These are phyloP conservation scores for Pristis pectinata DNA, from an alignment of 2,797 vertebrate genomes.

Conservation along the genomic window DNA sequence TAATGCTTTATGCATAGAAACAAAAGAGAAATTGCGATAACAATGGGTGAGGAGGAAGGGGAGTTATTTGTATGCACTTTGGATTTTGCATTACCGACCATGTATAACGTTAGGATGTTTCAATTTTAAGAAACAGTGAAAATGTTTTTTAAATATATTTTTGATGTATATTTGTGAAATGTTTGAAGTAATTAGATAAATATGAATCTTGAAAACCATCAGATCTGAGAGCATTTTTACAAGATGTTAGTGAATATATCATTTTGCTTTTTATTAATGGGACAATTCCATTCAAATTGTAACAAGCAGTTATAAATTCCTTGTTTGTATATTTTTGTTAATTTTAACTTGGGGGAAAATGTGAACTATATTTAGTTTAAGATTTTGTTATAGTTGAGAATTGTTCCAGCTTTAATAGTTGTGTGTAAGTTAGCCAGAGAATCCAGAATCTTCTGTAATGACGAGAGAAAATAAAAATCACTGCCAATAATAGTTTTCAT, in stretches of 20 bases:
- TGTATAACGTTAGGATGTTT: conserved; percentile 9
- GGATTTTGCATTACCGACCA: background rate
- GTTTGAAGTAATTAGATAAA: conserved; percentile 13
- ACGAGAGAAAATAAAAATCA: conserved; percentile 7
- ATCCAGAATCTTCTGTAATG: conserved; percentile 1
- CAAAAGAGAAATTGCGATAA: background rate
- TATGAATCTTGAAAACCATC: background rate
- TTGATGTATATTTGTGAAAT: background rate
- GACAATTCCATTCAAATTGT: conserved; percentile 10
- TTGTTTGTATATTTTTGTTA: conserved; percentile 8
- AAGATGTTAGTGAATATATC: background rate
- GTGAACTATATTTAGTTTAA: conserved; percentile 9
- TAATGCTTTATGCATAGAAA: background rate
- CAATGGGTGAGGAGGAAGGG: background rate
- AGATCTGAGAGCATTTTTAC: background rate
- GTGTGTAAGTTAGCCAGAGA: background rate
- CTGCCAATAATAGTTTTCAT: background rate
- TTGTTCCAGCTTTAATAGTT: background rate
- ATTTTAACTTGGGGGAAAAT: conserved; percentile 12
- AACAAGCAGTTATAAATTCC: background rate
- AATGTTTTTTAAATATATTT: background rate
- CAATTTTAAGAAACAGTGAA: conserved; percentile 35
- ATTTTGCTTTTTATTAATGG: background rate
- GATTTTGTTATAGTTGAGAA: background rate
- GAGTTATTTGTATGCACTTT: background rate